Base-by-base conservation (phyloP, 2,113 vertebrate species). In the Petrocephalus microphthalmus region DNA sequence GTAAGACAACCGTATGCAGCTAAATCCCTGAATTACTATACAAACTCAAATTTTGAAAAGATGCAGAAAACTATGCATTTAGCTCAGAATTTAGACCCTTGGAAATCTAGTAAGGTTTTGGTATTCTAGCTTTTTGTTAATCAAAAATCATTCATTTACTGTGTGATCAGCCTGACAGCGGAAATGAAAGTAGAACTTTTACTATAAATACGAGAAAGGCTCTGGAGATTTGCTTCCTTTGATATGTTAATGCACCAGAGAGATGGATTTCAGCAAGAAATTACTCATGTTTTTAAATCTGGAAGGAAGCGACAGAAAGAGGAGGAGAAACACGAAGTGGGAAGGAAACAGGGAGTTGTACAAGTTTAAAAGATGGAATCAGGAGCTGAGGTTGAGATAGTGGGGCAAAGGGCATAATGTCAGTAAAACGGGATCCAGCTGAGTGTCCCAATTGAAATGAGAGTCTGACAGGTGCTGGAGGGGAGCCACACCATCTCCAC, bases 401-500 rank as follows among this genome's bases (percentile, higher is more conserved):
- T 0, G 7, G 78, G 6, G 17, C 17, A 6, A 45, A 29, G 25
- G 20, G 11, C 42, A 19, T 17, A 17, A 33, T 88, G 5, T 87
- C 86, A 96, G 82, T 84, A 91, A 89, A 94, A 93, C 19, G 94
- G 94, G 90, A 92, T 94, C 95, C 95, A 96, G 93, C 94, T 95
- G 90, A 96, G 88, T 1, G 93, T 96, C 94, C 97, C 96, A 89
- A 97, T 97, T 0, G 97, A 98, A 93, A 98, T 97, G 89, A 99
- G 94, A 92, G 96, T 96, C 94, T 99, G 98, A 90, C 98, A 99
- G 13, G 97, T 96, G 92, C 95, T 96, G 29, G 98, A 98, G 0
- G 98, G 96, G 89, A 99, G 96, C 98, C 98, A 99, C 90, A 99
- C 95, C 2, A 96, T 90, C 95, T 99, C 97, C 95, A 99, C 97